phyloP scores from a whole-genome alignment of 2,888 invertebrate species.

The Orthosia cruda region DNA sequence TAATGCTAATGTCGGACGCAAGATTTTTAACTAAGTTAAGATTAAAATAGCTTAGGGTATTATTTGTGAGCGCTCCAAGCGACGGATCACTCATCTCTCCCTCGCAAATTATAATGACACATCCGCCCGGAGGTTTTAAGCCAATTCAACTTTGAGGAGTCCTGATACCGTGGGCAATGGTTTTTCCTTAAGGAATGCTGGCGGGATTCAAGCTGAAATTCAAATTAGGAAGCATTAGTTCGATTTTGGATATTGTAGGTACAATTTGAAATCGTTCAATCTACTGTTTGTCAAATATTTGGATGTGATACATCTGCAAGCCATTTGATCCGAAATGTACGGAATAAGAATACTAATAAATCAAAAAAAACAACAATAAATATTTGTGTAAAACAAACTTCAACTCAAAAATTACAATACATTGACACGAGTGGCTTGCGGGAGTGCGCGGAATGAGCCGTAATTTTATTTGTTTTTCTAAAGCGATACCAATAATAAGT shows the following conservation, averaged over 20 bases:
- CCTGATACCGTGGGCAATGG: slow-evolving; percentile 81
- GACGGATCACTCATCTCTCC: slow-evolving; percentile 90
- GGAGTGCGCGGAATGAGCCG: slow-evolving; percentile 77
- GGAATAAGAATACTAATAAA: background rate
- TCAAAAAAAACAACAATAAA: slow-evolving; percentile 26
- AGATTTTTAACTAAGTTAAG: slow-evolving; percentile 92
- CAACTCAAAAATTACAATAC: slow-evolving; percentile 62
- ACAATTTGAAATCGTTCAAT: slow-evolving; percentile 30
- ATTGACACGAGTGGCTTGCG: slow-evolving; percentile 75
- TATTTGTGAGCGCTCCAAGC: slow-evolving; percentile 86
- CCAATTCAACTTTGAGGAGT: slow-evolving; percentile 88
- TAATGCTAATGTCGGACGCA: slow-evolving; percentile 90
- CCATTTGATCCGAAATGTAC: background rate
- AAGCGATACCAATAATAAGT: slow-evolving; percentile 84
- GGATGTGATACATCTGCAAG: background rate
- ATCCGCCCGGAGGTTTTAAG: slow-evolving; percentile 90
- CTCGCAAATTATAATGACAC: slow-evolving; percentile 91
- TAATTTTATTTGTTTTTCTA: slow-evolving; percentile 82
- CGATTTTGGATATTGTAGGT: slow-evolving; percentile 37
- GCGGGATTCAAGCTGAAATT: slow-evolving; percentile 73
- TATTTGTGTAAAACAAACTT: slow-evolving; percentile 9
- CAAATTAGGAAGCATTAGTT: slow-evolving; percentile 58
- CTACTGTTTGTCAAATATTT: background rate
- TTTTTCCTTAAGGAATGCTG: slow-evolving; percentile 73
- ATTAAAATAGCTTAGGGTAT: slow-evolving; percentile 91